Base-by-base conservation (phyloP, 2,113 vertebrate genomes). In the Sminthopsis crassicaudata region DNA sequence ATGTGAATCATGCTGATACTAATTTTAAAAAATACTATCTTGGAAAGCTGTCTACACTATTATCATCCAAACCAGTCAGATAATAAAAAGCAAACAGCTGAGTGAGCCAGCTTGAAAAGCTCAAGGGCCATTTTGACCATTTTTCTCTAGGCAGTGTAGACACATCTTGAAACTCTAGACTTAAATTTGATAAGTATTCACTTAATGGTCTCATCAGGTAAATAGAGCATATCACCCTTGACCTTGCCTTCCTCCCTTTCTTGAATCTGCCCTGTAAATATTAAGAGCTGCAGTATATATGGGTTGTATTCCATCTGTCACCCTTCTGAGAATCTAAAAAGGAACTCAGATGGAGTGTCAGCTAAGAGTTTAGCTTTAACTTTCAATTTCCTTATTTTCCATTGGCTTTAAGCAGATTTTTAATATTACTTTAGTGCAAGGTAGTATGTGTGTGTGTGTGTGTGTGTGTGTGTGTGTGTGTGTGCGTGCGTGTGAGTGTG, bases 371-470 rank as follows among this genome's bases (percentile, higher is more conserved):
- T 96, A 93, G 91, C 84, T 96, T 98, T 98, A 98, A 98, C 94
- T 98, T 98, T 98, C 97, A 98, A 98, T 98, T 98, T 99, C 98
- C 98, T 98, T 98, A 90, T 84, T 98, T 97, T 98, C 97, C 97
- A 98, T 98, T 97, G 98, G 96, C 96, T 98, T 98, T 97, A 97
- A 26, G 84, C 97, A 98, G 98, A 97, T 94, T 97, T 95, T 98
- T 98, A 98, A 98, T 96, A 95, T 98, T 98, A 98, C 98, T 98
- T 98, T 98, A 98, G 98, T 97, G 94, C 97, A 98, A 89, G 92
- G 46, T 53, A 95, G 98, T 98, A 3, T 97, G 94, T 95, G 96
- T 97, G 97, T 90, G 57, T 53, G 84, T 91, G 92, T 90, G 76
- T 93, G 94, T 55, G 67, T 90, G 93, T 42, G 92, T 90, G 94